These are phyloP conservation scores for Anguilla marmorata DNA, from an alignment of 2,797 vertebrate species.

Conservation along the genomic window DNA sequence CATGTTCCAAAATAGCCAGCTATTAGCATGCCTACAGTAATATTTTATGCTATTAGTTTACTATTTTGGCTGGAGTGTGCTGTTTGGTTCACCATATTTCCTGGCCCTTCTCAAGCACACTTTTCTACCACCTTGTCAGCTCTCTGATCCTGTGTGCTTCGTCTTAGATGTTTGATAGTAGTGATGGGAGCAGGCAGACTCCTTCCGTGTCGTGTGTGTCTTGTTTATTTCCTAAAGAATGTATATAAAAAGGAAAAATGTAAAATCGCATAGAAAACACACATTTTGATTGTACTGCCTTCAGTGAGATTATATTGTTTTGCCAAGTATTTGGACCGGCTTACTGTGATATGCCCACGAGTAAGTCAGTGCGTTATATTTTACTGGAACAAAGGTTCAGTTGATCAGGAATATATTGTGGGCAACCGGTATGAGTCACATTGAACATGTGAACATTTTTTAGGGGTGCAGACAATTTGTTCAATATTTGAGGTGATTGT, in stretches of 20 bases:
- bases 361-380: conserved; percentile 19
- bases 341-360: conserved; percentile 11
- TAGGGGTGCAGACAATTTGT: conserved; percentile 3
- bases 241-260: conserved; percentile 59
- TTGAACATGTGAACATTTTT: conserved; percentile 25
- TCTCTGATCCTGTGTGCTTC: conserved; percentile 45
- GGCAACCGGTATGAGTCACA: conserved; percentile 34
- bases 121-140: conserved; percentile 50
- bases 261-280: conserved; percentile 44
- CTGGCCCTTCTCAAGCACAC: conserved; percentile 47
- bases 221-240: conserved; percentile 54
- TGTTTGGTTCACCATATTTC: conserved; percentile 61
- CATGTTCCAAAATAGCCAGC: conserved; percentile 51
- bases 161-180: conserved; percentile 55
- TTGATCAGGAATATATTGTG: not conserved
- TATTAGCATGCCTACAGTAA: conserved; percentile 51
- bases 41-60: conserved; percentile 53
- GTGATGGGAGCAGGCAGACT: conserved; percentile 46
- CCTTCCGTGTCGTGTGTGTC: conserved; percentile 48
- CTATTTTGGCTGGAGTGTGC: conserved; percentile 49
- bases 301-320: conserved; percentile 47
- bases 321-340: conserved; percentile 47
- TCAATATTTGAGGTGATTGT: not conserved
- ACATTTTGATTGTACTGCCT: conserved; percentile 51
- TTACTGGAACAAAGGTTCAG: conserved; percentile 24